Conservation (phyloP, 2,888 invertebrate genomes). For the Mylabris sibirica region DNA sequence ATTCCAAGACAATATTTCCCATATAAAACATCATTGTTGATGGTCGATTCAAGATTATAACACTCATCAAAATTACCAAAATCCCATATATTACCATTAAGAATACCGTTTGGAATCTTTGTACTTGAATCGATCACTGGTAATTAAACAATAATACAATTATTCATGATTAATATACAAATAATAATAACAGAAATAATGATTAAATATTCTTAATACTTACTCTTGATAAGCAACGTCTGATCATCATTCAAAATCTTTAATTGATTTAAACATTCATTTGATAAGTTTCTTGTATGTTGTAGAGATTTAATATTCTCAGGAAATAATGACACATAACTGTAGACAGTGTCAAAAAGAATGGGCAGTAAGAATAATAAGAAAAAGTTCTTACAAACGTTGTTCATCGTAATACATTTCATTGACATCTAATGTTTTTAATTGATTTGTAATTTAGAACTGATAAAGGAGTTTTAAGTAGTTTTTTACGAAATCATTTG, state of each 20-base stretch:
- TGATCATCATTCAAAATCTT: neutral
- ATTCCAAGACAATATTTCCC: conserved; percentile 29
- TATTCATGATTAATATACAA: too few species aligned
- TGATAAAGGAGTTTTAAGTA: too few species aligned
- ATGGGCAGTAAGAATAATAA: neutral
- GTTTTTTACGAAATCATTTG: too few species aligned
- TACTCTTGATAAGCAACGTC: neutral
- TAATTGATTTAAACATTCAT: neutral
- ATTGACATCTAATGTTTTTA: too few species aligned
- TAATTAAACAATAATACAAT: neutral
- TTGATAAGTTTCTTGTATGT: neutral
- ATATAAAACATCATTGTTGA: conserved; percentile 8
- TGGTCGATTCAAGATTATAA: conserved; percentile 18
- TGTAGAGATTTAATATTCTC: neutral
- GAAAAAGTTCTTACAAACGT: too few species aligned
- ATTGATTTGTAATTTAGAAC: too few species aligned
- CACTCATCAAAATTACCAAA: conserved; percentile 29
- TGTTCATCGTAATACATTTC: too few species aligned
- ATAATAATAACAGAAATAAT: too few species aligned
- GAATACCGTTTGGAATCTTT: conserved; percentile 37
- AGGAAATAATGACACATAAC: neutral
- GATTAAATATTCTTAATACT: neutral
- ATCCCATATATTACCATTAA: conserved; percentile 17
- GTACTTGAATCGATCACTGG: conserved; percentile 33
- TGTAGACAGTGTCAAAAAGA: neutral